Conservation (phyloP, 2,113 vertebrate species). For the Leiothrix lutea region DNA sequence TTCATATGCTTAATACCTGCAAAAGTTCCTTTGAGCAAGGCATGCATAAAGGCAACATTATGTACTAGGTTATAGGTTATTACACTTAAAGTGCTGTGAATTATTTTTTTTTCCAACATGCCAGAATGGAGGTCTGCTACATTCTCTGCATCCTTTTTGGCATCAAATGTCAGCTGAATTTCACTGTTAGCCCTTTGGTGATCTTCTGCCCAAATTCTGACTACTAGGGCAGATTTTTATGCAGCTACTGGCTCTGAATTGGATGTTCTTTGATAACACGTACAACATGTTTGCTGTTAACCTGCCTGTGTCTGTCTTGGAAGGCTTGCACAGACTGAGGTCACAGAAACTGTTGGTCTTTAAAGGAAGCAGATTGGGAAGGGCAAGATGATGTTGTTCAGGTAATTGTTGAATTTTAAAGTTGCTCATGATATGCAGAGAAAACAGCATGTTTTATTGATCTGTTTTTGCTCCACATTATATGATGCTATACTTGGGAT, state of each 20-base stretch:
- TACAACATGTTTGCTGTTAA: background rate
- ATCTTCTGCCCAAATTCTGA: background rate
- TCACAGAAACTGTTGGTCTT: background rate
- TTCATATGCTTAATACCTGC: background rate
- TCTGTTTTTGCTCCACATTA: background rate
- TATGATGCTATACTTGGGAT: background rate
- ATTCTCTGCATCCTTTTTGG: background rate
- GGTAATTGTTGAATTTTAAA: background rate
- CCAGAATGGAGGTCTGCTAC: background rate
- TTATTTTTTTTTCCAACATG: background rate
- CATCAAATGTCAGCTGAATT: background rate
- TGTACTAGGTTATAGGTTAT: background rate
- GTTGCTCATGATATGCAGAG: background rate
- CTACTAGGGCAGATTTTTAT: background rate
- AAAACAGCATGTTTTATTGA: background rate
- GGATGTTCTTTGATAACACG: background rate
- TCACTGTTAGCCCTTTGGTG: background rate
- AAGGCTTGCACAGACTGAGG: background rate
- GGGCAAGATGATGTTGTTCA: background rate
- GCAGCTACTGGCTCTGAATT: background rate
- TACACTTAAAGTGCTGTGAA: background rate
- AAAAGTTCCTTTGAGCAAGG: background rate
- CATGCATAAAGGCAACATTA: slow-evolving; percentile 67
- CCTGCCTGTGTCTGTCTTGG: background rate
- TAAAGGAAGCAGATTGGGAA: background rate